Conservation (phyloP, 2,113 vertebrate species). For the Galbula dea region DNA sequence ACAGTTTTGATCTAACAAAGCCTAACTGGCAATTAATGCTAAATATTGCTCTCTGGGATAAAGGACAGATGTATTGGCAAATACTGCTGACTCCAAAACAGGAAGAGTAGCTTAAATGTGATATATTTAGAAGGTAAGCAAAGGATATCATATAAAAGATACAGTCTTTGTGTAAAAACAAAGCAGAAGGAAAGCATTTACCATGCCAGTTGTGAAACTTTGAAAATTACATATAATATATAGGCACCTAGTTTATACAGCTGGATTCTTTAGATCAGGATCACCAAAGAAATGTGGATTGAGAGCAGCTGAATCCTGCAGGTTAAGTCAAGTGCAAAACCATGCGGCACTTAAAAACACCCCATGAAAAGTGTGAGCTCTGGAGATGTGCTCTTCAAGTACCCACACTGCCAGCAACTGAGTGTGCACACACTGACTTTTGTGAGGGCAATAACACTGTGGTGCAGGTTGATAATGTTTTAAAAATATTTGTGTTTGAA, state of each 20-base stretch:
- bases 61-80: neutral
- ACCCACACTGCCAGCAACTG: neutral
- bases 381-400: neutral
- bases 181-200: neutral
- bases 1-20: neutral
- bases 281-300: neutral
- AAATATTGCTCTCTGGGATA: neutral
- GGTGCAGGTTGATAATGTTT: neutral
- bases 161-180: neutral
- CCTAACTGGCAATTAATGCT: constrained; percentile 16
- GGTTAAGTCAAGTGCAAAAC: neutral
- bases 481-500: neutral
- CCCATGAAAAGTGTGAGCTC: neutral
- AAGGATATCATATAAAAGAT: neutral
- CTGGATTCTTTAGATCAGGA: neutral
- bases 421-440: neutral
- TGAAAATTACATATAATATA: neutral
- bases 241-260: neutral
- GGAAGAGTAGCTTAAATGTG: neutral
- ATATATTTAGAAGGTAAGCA: neutral
- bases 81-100: neutral
- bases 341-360: neutral
- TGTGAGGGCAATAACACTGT: neutral
- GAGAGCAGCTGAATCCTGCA: neutral
- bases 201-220: neutral